A percentile compares a stretch with the other conserved stretches of the same genome.
Evolutionary conservation across 2,797 vertebrate species (phyloP).

Genomic region (Carcharodon carcharias): DNA sequence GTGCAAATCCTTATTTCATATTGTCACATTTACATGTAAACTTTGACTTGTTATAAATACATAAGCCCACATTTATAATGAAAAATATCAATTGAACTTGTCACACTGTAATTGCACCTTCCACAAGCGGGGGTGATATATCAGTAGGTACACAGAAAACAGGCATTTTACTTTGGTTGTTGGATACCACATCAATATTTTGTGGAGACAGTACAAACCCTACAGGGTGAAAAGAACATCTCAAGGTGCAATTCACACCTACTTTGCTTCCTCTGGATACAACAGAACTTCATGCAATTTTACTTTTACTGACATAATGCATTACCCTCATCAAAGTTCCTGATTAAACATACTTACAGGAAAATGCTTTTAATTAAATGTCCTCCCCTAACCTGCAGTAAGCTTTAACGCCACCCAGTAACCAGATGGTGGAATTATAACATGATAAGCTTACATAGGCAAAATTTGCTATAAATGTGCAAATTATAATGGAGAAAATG

Average conservation of each 20-base stretch:
- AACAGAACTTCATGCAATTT: neutral
- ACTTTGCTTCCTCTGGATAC: too few species aligned
- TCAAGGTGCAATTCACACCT: too few species aligned
- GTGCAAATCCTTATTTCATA: neutral
- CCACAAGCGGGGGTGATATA: neutral
- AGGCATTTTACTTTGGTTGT: neutral
- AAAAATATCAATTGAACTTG: neutral
- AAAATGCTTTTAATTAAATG: neutral
- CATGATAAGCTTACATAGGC: too few species aligned
- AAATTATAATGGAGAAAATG: too few species aligned
- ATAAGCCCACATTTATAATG: neutral
- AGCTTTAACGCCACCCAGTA: neutral
- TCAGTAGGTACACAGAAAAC: neutral
- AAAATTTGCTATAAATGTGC: too few species aligned
- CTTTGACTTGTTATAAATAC: neutral
- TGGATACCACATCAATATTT: neutral
- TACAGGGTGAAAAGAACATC: neutral
- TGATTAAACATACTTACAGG: neutral
- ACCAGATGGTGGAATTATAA: neutral
- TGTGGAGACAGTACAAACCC: neutral
- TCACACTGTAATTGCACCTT: neutral
- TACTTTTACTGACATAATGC: neutral
- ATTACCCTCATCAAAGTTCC: neutral
- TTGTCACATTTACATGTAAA: neutral
- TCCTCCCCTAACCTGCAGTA: neutral